Evolutionary conservation across 1,140 invertebrate genomes (phyloP), one percentile per base, ranked within the genome.

Genomic region (Acromyrmex heyeri): DNA sequence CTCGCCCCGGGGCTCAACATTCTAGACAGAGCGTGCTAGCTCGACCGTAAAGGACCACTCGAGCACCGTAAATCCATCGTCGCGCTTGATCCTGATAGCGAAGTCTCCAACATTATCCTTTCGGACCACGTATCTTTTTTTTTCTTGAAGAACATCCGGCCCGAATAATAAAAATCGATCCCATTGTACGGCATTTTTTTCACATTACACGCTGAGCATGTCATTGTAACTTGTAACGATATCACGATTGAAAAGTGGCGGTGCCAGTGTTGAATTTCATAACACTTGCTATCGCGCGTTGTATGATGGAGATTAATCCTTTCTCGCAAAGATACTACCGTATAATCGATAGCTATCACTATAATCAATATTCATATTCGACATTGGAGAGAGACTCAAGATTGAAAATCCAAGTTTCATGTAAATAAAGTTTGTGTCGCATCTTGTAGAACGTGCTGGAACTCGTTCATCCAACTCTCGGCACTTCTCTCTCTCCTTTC

Each of bases 61-160:
- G 76, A 79, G 85, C 64, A 81, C 76, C 85, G 85, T 86, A 86
- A 86, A 86, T 86, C 85, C 85, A 86, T 86, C 76, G 75, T 86
- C 76, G 76, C 48, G 57, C 85, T 69, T 86, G 85, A 86, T 86
- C 85, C 85, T 78, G 85, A 69, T 82, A 79, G 70, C 85, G n/a
- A 86, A 86, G 85, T 81, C 62, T 77, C 30, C n/a, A 48, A 44
- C 64, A 78, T 85, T 85, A 85, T 85, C 82, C 73, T 85, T 85
- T 18, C 82, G 73, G 14, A 83, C 55, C 55, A 75, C 69, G 69
- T 27, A 57, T 59, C 38, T 75, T 73, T 61, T 72, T 72, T 61
- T 82, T 34, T 21, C 7, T 55, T 4, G 24, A 24, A 12, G 21
- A 55, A 77, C 73, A 57, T 21, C 18, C 21, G 10, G 14, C 8